These are phyloP conservation scores for Antechinus stuartii DNA, from an alignment of 2,113 vertebrate genomes.

Conservation along the genomic window DNA sequence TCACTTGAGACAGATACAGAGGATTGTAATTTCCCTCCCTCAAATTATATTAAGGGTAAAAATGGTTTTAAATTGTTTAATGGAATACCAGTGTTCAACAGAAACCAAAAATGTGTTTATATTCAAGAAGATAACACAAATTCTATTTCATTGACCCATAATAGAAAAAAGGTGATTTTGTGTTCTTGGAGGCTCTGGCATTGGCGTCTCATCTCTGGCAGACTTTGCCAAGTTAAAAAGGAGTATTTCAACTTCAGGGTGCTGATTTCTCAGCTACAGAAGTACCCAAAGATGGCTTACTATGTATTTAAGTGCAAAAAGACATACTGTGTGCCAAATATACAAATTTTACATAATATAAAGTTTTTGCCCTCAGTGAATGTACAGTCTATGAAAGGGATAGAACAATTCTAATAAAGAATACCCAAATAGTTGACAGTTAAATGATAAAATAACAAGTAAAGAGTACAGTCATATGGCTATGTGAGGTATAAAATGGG, in stretches of 20 bases:
- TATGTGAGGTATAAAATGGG: too few species aligned
- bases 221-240: neutral
- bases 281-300: neutral
- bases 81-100: neutral
- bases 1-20: slow-evolving; percentile 92
- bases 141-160: neutral
- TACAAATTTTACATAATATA: too few species aligned
- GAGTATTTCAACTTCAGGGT: neutral
- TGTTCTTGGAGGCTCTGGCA: neutral
- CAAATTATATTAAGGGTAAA: slow-evolving; percentile 88
- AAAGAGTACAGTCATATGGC: too few species aligned
- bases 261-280: neutral
- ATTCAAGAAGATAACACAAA: neutral
- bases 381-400: too few species aligned
- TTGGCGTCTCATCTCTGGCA: neutral
- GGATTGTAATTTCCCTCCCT: slow-evolving; percentile 83
- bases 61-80: neutral
- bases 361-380: too few species aligned
- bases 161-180: neutral
- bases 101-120: neutral
- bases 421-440: too few species aligned
- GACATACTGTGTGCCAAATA: neutral
- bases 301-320: neutral
- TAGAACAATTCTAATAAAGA: too few species aligned
- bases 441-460: too few species aligned